Evolutionary conservation across 1,140 invertebrate genomes (phyloP).

Genomic region (Aleiodes sp.): DNA sequence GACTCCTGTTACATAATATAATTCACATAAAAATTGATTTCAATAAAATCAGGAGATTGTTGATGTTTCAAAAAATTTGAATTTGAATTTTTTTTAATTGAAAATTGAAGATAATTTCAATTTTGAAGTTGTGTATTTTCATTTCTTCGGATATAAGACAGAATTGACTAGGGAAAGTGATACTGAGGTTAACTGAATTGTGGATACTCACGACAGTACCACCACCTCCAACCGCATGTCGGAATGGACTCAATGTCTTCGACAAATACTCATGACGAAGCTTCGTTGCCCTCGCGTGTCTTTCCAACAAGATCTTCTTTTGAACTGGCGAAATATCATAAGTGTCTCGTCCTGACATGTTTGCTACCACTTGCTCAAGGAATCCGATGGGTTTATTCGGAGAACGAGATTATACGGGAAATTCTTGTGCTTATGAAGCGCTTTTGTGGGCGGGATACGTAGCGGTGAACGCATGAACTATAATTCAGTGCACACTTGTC

Average conservation of each 20-base stretch:
- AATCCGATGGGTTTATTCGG: not conserved
- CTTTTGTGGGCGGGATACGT: too few species aligned
- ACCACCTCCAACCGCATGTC: constrained; percentile 62
- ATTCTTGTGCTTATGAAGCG: too few species aligned
- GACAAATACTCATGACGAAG: constrained; percentile 76
- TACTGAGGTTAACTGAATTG: constrained; percentile 20
- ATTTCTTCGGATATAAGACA: not conserved
- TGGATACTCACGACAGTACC: constrained; percentile 70
- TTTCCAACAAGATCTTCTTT: constrained; percentile 66
- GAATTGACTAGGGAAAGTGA: not conserved
- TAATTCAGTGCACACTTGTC: too few species aligned
- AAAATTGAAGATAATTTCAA: not conserved
- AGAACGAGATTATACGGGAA: too few species aligned
- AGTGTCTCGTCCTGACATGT: constrained; percentile 33
- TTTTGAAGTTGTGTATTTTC: not conserved
- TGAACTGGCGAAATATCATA: constrained; percentile 47
- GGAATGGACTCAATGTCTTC: constrained; percentile 73
- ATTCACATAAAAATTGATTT: too few species aligned
- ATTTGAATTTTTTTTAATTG: too few species aligned
- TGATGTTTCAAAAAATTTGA: too few species aligned
- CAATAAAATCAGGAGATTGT: too few species aligned
- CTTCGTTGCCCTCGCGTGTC: constrained; percentile 66
- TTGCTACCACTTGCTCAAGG: not conserved
- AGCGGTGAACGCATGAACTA: too few species aligned
- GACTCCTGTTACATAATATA: too few species aligned